Conservation (phyloP, 2,888 invertebrate genomes). For the Steinernema hermaphroditum region DNA sequence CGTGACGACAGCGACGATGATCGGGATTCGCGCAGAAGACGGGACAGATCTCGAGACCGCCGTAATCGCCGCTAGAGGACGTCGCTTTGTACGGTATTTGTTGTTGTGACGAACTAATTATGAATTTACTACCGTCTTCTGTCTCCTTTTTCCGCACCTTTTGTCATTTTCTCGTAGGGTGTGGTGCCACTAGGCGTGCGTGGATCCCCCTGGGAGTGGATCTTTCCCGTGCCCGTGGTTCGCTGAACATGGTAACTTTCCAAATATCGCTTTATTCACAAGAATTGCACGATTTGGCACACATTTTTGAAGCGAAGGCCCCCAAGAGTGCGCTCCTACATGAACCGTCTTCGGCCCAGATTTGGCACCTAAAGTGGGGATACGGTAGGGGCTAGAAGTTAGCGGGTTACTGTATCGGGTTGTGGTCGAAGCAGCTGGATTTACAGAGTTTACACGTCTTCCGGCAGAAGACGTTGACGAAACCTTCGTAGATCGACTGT, state of each 20-base stretch:
- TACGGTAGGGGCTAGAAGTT: no score
- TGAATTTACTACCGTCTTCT: not conserved
- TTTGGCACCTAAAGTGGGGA: slow-evolving; percentile 20
- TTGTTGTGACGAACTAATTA: not conserved
- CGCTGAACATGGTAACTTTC: no score
- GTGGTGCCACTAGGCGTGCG: no score
- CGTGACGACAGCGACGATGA: slow-evolving; percentile 30
- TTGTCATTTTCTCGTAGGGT: no score
- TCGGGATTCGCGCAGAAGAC: not conserved
- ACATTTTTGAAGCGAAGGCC: not conserved
- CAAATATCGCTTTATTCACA: slow-evolving; percentile 2
- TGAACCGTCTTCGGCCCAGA: slow-evolving; percentile 21
- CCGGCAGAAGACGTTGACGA: slow-evolving; percentile 22
- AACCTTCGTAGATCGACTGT: slow-evolving; percentile 11
- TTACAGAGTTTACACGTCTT: slow-evolving; percentile 11
- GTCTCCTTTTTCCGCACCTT: no score
- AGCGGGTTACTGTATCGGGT: not conserved
- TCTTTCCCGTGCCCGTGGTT: no score
- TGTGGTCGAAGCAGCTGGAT: slow-evolving; percentile 10
- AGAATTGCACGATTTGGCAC: slow-evolving; percentile 11
- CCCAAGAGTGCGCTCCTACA: not conserved
- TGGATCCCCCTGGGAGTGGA: no score
- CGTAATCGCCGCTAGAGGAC: slow-evolving; percentile 4
- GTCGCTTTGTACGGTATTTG: not conserved
- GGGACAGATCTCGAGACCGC: not conserved